Conservation (phyloP, 2,888 invertebrate genomes). For the Fabriciana adippe region DNA sequence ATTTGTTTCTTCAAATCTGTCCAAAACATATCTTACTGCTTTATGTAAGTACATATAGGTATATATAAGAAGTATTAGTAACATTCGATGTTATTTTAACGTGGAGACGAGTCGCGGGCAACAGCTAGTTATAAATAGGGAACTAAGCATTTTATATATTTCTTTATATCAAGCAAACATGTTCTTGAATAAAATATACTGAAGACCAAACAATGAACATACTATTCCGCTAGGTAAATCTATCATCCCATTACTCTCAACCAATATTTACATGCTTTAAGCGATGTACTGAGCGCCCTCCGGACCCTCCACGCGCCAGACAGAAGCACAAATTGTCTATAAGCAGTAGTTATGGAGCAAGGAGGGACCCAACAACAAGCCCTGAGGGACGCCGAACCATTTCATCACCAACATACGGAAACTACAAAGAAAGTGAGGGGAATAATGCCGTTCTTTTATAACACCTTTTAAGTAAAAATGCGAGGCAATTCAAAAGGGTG, state of each 20-base stretch:
- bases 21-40: background rate
- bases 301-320: background rate
- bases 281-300: constrained; percentile 50
- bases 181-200: background rate
- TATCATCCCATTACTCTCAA: constrained; percentile 33
- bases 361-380: constrained; percentile 49
- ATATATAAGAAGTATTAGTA: too few species aligned
- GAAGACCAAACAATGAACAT: background rate
- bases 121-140: too few species aligned
- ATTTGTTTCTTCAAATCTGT: too few species aligned
- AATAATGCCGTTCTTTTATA: constrained; percentile 55
- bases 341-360: constrained; percentile 59
- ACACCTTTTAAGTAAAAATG: constrained; percentile 39
- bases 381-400: constrained; percentile 58
- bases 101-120: too few species aligned
- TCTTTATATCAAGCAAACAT: background rate
- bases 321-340: constrained; percentile 49
- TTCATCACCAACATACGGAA: constrained; percentile 64
- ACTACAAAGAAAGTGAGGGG: constrained; percentile 52
- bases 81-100: too few species aligned
- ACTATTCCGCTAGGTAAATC: background rate
- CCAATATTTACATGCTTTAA: constrained; percentile 71
- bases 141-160: too few species aligned
- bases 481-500: constrained; percentile 12
- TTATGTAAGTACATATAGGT: too few species aligned